Conservation (phyloP, 2,888 invertebrate species). For the Drosophila peninsularis region DNA sequence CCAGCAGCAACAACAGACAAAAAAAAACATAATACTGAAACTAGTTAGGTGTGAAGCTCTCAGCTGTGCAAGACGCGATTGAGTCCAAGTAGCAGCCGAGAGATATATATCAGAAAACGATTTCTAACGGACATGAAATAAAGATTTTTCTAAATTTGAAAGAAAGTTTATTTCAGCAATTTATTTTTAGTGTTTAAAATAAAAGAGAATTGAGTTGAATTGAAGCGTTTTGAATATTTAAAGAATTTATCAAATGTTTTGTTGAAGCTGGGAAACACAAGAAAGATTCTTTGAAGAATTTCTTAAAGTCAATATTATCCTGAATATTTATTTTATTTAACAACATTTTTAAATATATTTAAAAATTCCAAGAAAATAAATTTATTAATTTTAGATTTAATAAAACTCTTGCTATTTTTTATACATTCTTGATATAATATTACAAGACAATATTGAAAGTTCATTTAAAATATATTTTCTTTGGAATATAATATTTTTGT, state of each 20-base stretch:
- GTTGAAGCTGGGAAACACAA: too few relatives aligned
- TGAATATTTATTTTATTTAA: too few relatives aligned
- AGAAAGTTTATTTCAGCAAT: background rate
- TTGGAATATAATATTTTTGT: background rate
- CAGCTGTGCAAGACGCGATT: background rate
- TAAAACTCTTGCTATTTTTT: too few relatives aligned
- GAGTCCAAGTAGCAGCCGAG: background rate
- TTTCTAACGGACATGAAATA: background rate
- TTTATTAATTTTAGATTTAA: too few relatives aligned
- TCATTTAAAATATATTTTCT: background rate
- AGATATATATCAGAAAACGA: background rate
- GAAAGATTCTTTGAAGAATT: too few relatives aligned
- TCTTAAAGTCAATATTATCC: too few relatives aligned
- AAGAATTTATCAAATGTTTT: too few relatives aligned
- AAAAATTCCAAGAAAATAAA: too few relatives aligned
- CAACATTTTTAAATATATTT: too few relatives aligned
- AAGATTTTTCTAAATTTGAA: background rate
- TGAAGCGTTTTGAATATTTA: background rate
- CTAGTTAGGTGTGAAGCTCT: constrained; percentile 18
- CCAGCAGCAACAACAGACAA: background rate
- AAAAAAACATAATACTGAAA: constrained; percentile 4
- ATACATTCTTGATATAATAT: too few relatives aligned
- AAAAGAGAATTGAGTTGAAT: background rate
- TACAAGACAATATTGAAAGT: too few relatives aligned
- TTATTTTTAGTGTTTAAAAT: background rate